These are phyloP conservation scores for Gnathonemus echidnorhynchus DNA, from an alignment of 2,113 vertebrate species.

Conservation along the genomic window DNA sequence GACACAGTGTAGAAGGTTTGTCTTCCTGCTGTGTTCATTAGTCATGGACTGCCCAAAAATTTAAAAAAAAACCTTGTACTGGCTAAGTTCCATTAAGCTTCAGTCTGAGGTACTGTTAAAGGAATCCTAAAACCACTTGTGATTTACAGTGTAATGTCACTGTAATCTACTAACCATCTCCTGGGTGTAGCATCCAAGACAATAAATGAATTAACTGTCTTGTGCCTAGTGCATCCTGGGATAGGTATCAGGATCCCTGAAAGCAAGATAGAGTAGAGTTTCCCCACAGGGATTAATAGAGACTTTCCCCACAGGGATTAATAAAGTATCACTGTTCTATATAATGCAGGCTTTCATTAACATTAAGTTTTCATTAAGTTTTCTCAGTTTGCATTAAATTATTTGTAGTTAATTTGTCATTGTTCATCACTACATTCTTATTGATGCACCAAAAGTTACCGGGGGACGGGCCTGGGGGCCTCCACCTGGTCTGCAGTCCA, in stretches of 20 bases:
- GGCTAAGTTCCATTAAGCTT: not conserved
- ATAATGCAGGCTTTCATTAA: not conserved
- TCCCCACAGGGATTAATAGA: not conserved
- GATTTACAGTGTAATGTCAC: not conserved
- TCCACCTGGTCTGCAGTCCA: not conserved
- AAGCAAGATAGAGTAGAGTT: not conserved
- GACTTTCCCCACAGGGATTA: not conserved
- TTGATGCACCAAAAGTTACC: not conserved
- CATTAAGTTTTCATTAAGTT: not conserved
- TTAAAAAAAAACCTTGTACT: not conserved
- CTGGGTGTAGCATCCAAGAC: not conserved
- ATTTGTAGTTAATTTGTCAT: not conserved
- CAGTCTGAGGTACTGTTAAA: not conserved
- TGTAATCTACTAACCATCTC: not conserved
- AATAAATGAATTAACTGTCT: not conserved
- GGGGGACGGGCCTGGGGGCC: not conserved
- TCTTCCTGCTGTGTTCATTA: not conserved
- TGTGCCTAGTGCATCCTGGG: not conserved
- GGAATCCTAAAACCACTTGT: not conserved
- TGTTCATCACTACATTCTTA: not conserved
- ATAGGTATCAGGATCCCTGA: not conserved
- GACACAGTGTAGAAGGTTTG: not conserved
- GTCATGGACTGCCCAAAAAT: not conserved
- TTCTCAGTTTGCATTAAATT: not conserved
- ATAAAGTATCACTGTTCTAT: not conserved